These are phyloP conservation scores for Cottoperca gobio DNA, from an alignment of 2,797 vertebrate species.

Conservation along the genomic window DNA sequence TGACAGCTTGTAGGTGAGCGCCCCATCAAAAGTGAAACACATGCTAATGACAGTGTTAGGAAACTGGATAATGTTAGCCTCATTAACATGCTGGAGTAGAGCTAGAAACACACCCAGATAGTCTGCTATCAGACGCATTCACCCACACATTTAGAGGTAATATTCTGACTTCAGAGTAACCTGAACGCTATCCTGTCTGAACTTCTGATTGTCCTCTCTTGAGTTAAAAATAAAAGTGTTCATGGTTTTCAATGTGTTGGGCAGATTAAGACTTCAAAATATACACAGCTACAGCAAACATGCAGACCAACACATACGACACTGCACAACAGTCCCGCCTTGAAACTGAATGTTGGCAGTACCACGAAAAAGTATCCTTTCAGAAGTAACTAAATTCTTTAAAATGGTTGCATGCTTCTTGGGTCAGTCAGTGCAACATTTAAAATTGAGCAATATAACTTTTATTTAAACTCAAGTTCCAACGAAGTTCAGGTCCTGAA, in stretches of 20 bases:
- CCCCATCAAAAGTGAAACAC: conserved; percentile 31
- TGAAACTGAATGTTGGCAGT: background rate
- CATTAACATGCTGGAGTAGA: conserved; percentile 39
- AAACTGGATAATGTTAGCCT: conserved; percentile 53
- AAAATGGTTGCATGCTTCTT: background rate
- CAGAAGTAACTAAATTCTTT: background rate
- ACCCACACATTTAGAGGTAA: background rate
- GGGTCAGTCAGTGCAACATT: background rate
- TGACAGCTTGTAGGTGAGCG: background rate
- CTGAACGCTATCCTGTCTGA: too few species aligned
- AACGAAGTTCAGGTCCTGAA: conserved; percentile 1
- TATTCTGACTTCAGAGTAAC: background rate
- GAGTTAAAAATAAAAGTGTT: background rate
- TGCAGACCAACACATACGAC: too few species aligned
- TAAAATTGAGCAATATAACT: background rate
- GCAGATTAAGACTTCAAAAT: background rate
- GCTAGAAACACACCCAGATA: conserved; percentile 12
- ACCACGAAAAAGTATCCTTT: background rate
- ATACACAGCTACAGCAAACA: background rate
- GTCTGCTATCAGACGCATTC: background rate
- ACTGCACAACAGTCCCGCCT: background rate
- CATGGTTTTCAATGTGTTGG: background rate
- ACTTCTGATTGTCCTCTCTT: background rate
- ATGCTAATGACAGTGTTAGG: conserved; percentile 56
- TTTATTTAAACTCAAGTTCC: background rate